Conservation (phyloP, 2,113 vertebrate species). For the Aegithalos caudatus region DNA sequence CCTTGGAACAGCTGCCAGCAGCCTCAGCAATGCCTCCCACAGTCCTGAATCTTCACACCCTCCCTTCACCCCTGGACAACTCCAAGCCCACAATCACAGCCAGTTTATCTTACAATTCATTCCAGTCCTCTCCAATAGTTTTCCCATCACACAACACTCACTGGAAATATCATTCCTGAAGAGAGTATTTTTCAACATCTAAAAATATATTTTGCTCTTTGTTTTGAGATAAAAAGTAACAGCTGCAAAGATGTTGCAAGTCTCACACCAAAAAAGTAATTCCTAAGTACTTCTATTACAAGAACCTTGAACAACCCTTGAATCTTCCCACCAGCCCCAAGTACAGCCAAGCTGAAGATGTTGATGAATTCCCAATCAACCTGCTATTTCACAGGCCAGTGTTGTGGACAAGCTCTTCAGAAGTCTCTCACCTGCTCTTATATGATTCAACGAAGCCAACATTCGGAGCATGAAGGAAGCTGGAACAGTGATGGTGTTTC, state of each 20-base stretch:
- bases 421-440: slow-evolving; percentile 87
- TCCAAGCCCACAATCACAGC: neutral
- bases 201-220: neutral
- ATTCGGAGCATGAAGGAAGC: slow-evolving; percentile 98
- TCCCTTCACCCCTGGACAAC: neutral
- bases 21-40: neutral
- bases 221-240: neutral
- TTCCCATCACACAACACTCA: neutral
- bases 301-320: neutral
- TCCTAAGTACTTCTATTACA: neutral
- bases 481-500: slow-evolving; percentile 98
- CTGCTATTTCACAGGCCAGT: neutral
- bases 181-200: neutral
- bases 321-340: neutral
- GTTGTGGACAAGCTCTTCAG: neutral
- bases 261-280: neutral
- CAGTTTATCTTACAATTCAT: neutral
- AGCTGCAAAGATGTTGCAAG: neutral
- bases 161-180: neutral
- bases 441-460: slow-evolving; percentile 95
- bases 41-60: neutral
- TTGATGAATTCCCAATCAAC: neutral
- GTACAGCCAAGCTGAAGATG: neutral
- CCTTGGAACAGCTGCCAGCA: neutral
- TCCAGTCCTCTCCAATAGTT: neutral